Conservation (phyloP, 2,888 invertebrate species). For the Tipula lateralis region DNA sequence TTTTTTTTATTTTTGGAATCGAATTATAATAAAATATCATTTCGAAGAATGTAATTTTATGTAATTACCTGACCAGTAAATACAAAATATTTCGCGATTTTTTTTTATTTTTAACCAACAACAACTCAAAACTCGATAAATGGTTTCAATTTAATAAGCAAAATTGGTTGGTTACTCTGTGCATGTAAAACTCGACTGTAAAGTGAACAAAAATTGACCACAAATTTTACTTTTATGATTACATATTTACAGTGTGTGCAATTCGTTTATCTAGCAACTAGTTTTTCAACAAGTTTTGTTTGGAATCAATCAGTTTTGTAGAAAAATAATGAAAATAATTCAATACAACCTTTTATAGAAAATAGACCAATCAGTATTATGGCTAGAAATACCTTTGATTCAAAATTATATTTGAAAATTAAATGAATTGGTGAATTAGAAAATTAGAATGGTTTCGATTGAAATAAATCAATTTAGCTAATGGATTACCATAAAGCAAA, state of each 20-base stretch:
- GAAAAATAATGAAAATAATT: neutral
- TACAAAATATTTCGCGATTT: neutral
- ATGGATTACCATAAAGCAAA: neutral
- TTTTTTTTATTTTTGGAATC: slow-evolving; percentile 2
- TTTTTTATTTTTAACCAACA: neutral
- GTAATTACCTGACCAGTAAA: slow-evolving; percentile 16
- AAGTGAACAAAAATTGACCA: neutral
- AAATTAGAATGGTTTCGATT: neutral
- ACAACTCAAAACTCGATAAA: neutral
- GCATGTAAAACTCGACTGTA: neutral
- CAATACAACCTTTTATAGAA: neutral
- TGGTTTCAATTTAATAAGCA: slow-evolving; percentile 13
- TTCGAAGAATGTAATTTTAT: slow-evolving; percentile 26
- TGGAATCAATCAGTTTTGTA: neutral
- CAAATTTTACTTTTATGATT: neutral
- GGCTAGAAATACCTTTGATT: neutral
- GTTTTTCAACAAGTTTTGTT: neutral
- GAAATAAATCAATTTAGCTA: neutral
- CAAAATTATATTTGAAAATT: neutral
- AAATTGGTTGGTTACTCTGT: neutral
- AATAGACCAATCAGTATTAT: neutral
- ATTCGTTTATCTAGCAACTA: neutral
- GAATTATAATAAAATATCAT: slow-evolving; percentile 26
- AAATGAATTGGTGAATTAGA: too few relatives aligned
- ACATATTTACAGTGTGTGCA: neutral